These are phyloP conservation scores for Turnix velox DNA, from an alignment of 2,113 vertebrate species.

Conservation along the genomic window DNA sequence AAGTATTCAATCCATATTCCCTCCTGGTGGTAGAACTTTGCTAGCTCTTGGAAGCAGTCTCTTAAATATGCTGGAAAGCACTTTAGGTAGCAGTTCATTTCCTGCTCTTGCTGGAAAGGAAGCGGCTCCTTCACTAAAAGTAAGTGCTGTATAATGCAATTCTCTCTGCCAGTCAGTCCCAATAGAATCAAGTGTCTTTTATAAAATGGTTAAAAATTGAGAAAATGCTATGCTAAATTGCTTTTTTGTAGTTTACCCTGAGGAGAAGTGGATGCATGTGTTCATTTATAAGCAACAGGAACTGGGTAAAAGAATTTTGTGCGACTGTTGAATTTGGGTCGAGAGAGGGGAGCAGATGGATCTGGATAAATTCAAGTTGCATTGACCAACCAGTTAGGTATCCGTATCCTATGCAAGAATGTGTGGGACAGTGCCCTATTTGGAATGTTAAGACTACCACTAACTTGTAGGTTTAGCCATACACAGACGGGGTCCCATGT, in stretches of 20 bases:
- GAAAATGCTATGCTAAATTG: not conserved
- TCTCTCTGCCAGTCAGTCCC: not conserved
- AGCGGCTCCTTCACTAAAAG: not conserved
- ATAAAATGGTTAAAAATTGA: not conserved
- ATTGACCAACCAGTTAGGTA: not conserved
- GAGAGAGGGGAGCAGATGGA: not conserved
- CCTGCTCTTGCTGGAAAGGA: not conserved
- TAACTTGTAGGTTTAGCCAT: not conserved
- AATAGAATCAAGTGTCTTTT: rapidly evolving
- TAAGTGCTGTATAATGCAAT: not conserved
- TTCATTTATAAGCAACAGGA: not conserved
- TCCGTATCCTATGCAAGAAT: not conserved
- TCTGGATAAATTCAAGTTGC: not conserved
- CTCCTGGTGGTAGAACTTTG: not conserved
- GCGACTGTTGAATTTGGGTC: not conserved
- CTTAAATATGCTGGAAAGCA: not conserved
- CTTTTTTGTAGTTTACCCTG: not conserved
- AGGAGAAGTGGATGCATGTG: not conserved
- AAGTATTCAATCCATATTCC: not conserved
- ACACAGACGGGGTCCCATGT: not conserved
- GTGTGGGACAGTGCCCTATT: not conserved
- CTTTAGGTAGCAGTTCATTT: not conserved
- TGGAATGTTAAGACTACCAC: not conserved
- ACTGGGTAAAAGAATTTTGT: not conserved
- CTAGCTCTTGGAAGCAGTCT: not conserved